Conservation (phyloP, 1,140 invertebrate genomes). For the Pseudachorutes palmiensis region DNA sequence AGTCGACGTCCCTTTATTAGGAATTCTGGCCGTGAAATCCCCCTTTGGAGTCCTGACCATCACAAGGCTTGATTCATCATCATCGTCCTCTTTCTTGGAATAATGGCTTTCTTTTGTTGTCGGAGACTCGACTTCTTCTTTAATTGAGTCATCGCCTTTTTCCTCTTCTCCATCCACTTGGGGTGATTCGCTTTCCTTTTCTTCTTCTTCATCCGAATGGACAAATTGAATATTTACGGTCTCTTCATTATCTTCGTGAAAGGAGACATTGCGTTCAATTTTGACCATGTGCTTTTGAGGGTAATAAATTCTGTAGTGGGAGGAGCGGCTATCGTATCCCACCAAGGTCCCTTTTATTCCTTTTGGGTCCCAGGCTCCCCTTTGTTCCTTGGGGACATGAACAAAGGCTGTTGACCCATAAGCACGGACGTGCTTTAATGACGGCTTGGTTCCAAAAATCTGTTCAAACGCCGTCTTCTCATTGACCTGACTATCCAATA, state of each 20-base stretch:
- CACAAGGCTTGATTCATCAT: background rate
- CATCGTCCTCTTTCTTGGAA: background rate
- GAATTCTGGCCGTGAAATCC: background rate
- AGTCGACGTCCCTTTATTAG: background rate
- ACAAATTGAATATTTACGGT: background rate
- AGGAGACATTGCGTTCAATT: slow-evolving; percentile 2
- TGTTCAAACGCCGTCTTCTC: slow-evolving; percentile 36
- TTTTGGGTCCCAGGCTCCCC: slow-evolving; percentile 37
- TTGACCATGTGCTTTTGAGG: background rate
- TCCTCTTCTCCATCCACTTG: background rate
- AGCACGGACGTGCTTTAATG: slow-evolving; percentile 37
- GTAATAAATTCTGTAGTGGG: slow-evolving; percentile 8
- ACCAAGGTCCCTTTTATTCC: slow-evolving; percentile 33
- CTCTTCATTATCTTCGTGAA: background rate
- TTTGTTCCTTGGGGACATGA: slow-evolving; percentile 22
- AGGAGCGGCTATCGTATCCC: slow-evolving; percentile 31
- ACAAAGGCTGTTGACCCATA: slow-evolving; percentile 40
- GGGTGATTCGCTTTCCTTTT: background rate
- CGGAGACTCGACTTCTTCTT: slow-evolving; percentile 1
- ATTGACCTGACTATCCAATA: background rate
- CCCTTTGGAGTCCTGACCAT: background rate
- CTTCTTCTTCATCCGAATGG: background rate
- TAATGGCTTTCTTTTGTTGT: no score
- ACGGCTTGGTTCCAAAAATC: slow-evolving; percentile 37
- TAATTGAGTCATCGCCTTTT: background rate